These are phyloP conservation scores for Anas bahamensis DNA, from an alignment of 2,797 vertebrate genomes.

Conservation along the genomic window DNA sequence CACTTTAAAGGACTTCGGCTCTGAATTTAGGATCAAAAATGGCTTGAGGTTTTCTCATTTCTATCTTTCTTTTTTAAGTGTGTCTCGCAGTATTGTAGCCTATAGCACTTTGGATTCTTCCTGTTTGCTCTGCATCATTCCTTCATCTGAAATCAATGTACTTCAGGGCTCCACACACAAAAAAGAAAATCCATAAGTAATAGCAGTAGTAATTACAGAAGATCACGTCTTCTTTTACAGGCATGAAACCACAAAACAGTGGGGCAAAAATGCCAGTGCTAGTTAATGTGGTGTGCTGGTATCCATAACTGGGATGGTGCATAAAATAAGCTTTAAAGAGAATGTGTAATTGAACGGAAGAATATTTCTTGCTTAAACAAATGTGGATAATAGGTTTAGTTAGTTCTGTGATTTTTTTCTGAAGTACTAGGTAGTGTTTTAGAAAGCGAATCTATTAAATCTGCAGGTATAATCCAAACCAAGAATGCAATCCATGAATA, in stretches of 20 bases:
- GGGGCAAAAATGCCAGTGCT: background rate
- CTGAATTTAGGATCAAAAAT: conserved; percentile 18
- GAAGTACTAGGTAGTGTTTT: background rate
- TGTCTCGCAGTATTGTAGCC: background rate
- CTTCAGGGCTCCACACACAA: background rate
- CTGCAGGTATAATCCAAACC: background rate
- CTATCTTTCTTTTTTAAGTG: background rate
- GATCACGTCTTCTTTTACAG: background rate
- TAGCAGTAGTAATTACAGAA: background rate
- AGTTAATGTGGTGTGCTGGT: background rate
- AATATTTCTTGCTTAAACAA: background rate
- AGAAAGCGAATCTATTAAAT: background rate
- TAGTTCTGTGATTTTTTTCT: background rate
- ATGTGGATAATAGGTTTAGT: background rate
- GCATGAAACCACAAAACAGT: background rate
- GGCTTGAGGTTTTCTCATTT: background rate
- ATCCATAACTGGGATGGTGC: background rate
- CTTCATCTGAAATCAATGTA: background rate
- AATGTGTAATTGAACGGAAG: background rate
- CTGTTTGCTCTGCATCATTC: background rate
- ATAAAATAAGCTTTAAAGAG: background rate
- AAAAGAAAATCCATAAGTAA: background rate
- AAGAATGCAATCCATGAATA: background rate
- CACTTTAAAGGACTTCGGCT: conserved; percentile 6
- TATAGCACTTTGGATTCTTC: background rate